Conservation (phyloP, 2,113 vertebrate genomes). For the Bos indicus region DNA sequence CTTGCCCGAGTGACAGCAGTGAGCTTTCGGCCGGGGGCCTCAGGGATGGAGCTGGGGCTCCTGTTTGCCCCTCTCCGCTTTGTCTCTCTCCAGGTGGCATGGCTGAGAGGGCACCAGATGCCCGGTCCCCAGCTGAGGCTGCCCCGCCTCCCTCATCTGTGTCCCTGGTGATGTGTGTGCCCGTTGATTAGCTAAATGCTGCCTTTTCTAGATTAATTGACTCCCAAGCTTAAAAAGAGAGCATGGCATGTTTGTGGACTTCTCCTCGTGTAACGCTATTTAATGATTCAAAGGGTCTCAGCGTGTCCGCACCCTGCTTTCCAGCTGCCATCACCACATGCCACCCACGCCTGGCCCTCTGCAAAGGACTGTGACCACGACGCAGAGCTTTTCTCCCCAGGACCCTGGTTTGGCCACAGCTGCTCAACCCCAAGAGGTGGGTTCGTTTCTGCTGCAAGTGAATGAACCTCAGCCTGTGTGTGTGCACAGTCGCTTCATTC, state of each 20-base stretch:
- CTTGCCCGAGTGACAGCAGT: too few relatives aligned
- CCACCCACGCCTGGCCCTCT: not conserved
- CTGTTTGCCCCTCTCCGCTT: not conserved
- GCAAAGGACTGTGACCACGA: accelerated
- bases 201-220: not conserved
- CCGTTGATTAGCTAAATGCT: not conserved
- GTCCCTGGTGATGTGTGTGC: accelerated
- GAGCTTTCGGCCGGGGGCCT: accelerated
- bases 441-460: accelerated
- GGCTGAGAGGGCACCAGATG: accelerated
- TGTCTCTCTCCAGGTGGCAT: accelerated
- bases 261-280: not conserved
- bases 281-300: slow-evolving; percentile 23
- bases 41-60: accelerated
- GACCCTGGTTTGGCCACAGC: not conserved
- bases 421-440: accelerated
- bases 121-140: accelerated
- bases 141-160: not conserved
- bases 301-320: not conserved
- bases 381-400: accelerated
- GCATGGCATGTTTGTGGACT: not conserved
- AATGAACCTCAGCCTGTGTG: too few relatives aligned
- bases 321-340: slow-evolving; percentile 6
- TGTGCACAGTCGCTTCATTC: not conserved
- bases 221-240: not conserved